Evolutionary conservation across 2,113 vertebrate genomes (phyloP).

Genomic region (mouse (Mus musculus)): DNA sequence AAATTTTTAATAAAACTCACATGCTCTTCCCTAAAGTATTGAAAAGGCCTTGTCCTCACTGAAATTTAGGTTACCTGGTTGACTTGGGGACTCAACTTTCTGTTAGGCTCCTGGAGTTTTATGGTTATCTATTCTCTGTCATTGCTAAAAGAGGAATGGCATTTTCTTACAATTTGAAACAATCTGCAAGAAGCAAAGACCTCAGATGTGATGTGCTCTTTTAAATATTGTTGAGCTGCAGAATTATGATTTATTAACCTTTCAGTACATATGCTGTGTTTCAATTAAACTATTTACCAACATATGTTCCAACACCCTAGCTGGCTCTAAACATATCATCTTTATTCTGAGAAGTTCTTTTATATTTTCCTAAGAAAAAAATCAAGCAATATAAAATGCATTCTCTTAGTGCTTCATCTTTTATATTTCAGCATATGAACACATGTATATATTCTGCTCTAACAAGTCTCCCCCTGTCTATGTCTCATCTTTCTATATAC

Average conservation of each 20-base stretch:
- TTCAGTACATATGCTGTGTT: background rate
- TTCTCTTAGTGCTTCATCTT: background rate
- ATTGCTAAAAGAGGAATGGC: background rate
- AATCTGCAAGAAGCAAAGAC: background rate
- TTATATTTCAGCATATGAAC: background rate
- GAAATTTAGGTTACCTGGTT: background rate
- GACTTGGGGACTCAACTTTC: background rate
- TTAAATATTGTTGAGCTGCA: background rate
- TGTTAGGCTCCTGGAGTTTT: background rate
- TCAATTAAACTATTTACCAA: conserved; percentile 19
- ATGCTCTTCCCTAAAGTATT: background rate
- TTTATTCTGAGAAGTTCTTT: background rate
- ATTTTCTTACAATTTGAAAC: background rate
- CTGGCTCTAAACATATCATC: background rate
- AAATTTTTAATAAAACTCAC: background rate
- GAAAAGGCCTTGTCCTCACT: background rate
- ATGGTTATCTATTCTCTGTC: background rate
- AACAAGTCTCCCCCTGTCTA: background rate
- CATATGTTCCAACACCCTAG: background rate
- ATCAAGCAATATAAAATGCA: background rate
- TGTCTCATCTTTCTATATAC: background rate
- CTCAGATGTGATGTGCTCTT: background rate
- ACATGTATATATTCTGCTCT: background rate
- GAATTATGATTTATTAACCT: conserved; percentile 13
- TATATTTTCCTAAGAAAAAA: background rate